Percentiles rank a stretch among this genome's conserved stretches.
These are phyloP conservation scores for Leucophora obtusa DNA, from an alignment of 2,888 invertebrate species.

Conservation along the genomic window DNA sequence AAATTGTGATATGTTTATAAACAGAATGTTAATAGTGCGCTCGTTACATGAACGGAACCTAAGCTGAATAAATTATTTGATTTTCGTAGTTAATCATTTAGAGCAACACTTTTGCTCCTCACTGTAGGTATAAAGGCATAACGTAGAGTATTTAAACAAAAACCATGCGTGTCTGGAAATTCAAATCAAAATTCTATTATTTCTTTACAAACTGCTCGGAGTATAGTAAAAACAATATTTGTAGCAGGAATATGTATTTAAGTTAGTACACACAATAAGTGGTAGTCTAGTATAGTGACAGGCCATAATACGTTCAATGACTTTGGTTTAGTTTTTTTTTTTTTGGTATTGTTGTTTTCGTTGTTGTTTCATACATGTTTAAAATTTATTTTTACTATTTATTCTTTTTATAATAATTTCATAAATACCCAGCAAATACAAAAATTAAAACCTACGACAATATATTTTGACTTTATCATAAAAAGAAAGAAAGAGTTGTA, in stretches of 20 bases:
- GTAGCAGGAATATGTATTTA: neutral
- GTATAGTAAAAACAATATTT: neutral
- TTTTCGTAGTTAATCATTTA: too few species aligned
- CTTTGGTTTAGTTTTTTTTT: conserved; percentile 44
- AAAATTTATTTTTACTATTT: conserved; percentile 47
- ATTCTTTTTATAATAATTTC: conserved; percentile 51
- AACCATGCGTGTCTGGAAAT: conserved; percentile 63
- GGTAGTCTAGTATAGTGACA: conserved; percentile 39
- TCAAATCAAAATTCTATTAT: conserved; percentile 61
- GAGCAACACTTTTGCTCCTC: too few species aligned
- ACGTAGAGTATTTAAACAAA: conserved; percentile 33
- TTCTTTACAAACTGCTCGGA: neutral
- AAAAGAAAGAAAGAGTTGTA: conserved; percentile 36
- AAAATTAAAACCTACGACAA: conserved; percentile 61
- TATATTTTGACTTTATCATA: conserved; percentile 43
- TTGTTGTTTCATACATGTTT: conserved; percentile 32
- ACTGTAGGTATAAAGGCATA: conserved; percentile 36
- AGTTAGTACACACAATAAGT: neutral
- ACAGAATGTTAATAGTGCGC: too few species aligned
- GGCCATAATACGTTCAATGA: conserved; percentile 63
- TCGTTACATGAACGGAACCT: too few species aligned
- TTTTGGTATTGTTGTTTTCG: conserved; percentile 28
- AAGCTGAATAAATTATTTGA: too few species aligned
- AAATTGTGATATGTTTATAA: too few species aligned
- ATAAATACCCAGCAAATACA: conserved; percentile 39